These are phyloP conservation scores for Gambusia affinis DNA, from an alignment of 2,113 vertebrate species.

Conservation along the genomic window DNA sequence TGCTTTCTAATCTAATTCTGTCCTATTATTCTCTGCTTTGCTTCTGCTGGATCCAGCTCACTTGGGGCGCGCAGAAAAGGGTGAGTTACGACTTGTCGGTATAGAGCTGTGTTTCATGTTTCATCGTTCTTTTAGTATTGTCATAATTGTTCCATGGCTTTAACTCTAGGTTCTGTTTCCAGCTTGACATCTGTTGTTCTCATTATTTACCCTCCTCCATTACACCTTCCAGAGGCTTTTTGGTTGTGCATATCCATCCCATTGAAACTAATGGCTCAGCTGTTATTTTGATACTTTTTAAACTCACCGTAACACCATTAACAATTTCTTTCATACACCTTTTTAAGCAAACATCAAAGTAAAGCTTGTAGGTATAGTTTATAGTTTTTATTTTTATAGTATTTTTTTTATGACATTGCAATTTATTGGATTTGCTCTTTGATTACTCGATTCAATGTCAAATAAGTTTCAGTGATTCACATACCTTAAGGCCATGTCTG, in stretches of 20 bases:
- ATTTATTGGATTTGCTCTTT: constrained; percentile 15
- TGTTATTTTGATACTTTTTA: not conserved
- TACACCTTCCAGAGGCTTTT: not conserved
- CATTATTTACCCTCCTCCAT: constrained; percentile 9
- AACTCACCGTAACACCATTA: constrained; percentile 7
- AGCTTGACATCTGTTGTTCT: constrained; percentile 2
- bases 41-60: constrained; percentile 70
- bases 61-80: constrained; percentile 77
- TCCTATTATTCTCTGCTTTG: constrained; percentile 69
- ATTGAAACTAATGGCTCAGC: not conserved
- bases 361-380: not conserved
- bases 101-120: constrained; percentile 49
- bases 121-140: constrained; percentile 18
- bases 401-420: not conserved
- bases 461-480: constrained; percentile 1
- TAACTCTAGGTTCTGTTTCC: not conserved
- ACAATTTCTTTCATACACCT: not conserved
- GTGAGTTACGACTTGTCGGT: constrained; percentile 67
- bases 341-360: constrained; percentile 1
- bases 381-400: not conserved
- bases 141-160: constrained; percentile 16
- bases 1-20: constrained; percentile 57
- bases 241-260: constrained; percentile 29
- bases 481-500: not conserved
- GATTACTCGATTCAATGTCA: constrained; percentile 11